Conservation (phyloP, 2,113 vertebrate species). For the Columbina picui region DNA sequence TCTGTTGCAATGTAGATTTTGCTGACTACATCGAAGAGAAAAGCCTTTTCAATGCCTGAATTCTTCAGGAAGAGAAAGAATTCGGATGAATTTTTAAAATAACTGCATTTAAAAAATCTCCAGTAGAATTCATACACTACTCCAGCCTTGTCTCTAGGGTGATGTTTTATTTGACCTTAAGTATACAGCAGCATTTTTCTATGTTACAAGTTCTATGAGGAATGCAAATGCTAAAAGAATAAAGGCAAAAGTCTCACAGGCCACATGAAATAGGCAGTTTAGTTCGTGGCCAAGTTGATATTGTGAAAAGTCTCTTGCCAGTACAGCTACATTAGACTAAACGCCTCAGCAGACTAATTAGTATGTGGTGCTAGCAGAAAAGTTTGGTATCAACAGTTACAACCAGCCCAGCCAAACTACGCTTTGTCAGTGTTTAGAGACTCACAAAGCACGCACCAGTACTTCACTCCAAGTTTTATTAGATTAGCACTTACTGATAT, state of each 20-base stretch:
- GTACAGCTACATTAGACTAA: background rate
- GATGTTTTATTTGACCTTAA: background rate
- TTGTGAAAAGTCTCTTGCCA: background rate
- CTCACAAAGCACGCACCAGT: background rate
- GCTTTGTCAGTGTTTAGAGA: background rate
- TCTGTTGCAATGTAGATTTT: constrained; percentile 99
- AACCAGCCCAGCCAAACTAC: background rate
- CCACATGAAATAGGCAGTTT: background rate
- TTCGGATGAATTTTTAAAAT: background rate
- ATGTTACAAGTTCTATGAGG: background rate
- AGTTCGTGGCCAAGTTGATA: background rate
- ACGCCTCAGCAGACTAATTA: background rate
- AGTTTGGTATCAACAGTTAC: background rate
- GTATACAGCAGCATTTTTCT: background rate
- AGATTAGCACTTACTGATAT: constrained; percentile 89
- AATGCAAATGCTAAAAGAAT: background rate
- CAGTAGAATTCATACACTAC: background rate
- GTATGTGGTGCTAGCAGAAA: background rate
- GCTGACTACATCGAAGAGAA: constrained; percentile 98
- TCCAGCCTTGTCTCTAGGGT: background rate
- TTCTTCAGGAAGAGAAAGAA: constrained; percentile 84
- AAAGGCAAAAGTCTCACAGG: background rate
- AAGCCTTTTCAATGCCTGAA: constrained; percentile 99
- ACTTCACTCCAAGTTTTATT: background rate
- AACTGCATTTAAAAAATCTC: background rate